Conservation (phyloP, 2,113 vertebrate genomes). For the Gavialis gangeticus region DNA sequence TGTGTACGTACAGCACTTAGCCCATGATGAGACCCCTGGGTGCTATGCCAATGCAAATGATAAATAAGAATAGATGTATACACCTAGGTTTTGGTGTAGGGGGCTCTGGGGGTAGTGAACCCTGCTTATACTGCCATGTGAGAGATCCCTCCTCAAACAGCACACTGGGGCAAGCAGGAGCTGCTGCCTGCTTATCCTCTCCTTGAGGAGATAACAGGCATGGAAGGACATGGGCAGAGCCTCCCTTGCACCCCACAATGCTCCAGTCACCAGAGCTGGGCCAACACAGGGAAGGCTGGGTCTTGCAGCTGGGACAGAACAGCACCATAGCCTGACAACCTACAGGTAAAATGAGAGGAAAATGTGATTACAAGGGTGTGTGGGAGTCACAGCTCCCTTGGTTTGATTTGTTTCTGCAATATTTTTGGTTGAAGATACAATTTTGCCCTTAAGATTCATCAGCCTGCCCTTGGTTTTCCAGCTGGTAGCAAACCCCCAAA, state of each 20-base stretch:
- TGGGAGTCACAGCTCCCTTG: background rate
- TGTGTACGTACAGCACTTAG: background rate
- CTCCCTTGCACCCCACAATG: background rate
- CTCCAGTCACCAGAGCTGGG: background rate
- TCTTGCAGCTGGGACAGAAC: background rate
- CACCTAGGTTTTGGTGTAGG: background rate
- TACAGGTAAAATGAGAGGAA: background rate
- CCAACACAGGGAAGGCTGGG: background rate
- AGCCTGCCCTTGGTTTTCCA: background rate
- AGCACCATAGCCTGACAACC: background rate
- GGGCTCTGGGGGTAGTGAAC: background rate
- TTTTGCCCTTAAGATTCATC: background rate
- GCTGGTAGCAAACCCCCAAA: background rate
- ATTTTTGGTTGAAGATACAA: background rate
- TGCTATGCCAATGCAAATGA: background rate
- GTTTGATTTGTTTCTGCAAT: background rate
- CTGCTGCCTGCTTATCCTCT: background rate
- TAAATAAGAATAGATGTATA: background rate
- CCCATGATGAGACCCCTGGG: background rate
- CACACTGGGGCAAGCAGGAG: background rate
- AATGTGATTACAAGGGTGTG: background rate
- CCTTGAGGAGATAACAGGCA: background rate
- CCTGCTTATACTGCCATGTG: background rate
- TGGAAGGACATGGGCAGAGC: background rate
- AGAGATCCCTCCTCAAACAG: background rate